Evolutionary conservation across 2,888 invertebrate genomes (phyloP), one percentile per base, ranked within the genome.

Genomic region (Theodoxus fluviatilis): DNA sequence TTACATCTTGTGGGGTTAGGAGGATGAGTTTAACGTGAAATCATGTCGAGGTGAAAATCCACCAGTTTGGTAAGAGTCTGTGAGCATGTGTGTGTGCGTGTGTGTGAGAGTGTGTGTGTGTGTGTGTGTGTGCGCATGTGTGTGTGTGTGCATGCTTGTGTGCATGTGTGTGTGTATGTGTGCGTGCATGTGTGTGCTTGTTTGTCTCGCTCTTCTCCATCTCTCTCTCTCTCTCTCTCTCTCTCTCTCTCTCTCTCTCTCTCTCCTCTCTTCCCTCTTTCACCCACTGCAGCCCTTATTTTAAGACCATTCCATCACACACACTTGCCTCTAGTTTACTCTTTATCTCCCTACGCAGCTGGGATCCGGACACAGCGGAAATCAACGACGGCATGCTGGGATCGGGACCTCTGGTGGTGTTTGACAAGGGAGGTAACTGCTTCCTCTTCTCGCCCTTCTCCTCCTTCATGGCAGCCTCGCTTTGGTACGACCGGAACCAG

Each of bases 381-480:
- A 70, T 78, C 3, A 71, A 70, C 22, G 79, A 76, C 37, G 80
- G 81, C 7, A 74, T 81, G n/a, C 68, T 67, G 22, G 77, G 80
- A 1, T 72, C 72, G 1, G 80, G 82, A 25, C 81, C 81, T 4
- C 59, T 81, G 12, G 75, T 75, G 0, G 15, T 82, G 33, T 81
- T 79, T 67, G 79, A 81, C 72, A 68, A 74, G 33, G 31, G 22
- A 7, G 80, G 79, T 1, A 74, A 75, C n/a, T 71, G 78, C 0
- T 38, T 80, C 18, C 57, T 82, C 22, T 75, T 81, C 52, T 78
- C 80, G 15, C 74, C 80, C 15, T 74, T 76, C 37, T 74, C 75
- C 52, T 72, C 79, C 55, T 78, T 76, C 40, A 80, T 80, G 80
- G 64, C 77, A 0, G 69, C 78, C 15, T 77, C 78, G 0, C 25